These are phyloP conservation scores for Leptogaster cylindrica DNA, from an alignment of 2,888 invertebrate genomes.

Conservation along the genomic window DNA sequence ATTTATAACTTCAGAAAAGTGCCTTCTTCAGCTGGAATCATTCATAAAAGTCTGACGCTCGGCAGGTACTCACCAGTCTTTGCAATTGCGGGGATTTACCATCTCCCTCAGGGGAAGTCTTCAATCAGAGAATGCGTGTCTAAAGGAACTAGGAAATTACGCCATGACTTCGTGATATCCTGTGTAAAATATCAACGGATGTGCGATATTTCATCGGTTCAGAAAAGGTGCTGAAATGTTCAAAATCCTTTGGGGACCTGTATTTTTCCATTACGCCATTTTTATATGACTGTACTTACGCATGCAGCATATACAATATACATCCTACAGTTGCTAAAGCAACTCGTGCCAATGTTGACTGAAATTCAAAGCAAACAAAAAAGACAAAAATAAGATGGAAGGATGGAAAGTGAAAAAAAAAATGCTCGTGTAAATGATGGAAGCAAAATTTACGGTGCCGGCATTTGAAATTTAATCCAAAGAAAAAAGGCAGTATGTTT, in stretches of 20 bases:
- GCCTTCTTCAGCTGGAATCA: constrained; percentile 6
- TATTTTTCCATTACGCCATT: background rate
- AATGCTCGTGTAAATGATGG: too few species aligned
- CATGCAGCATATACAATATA: too few species aligned
- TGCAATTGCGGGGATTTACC: background rate
- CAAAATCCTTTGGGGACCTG: background rate
- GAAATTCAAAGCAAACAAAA: too few species aligned
- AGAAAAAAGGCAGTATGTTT: too few species aligned
- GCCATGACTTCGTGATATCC: background rate
- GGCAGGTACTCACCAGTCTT: background rate
- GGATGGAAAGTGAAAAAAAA: too few species aligned
- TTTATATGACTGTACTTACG: background rate
- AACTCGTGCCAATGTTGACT: too few species aligned
- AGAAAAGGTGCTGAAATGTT: background rate
- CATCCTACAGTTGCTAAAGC: too few species aligned
- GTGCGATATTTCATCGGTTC: background rate
- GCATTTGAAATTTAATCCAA: too few species aligned
- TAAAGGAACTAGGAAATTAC: constrained; percentile 7
- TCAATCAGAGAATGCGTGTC: background rate
- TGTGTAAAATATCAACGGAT: background rate
- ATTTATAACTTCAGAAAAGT: constrained; percentile 6
- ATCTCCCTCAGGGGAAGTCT: background rate
- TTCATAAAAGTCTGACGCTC: constrained; percentile 3
- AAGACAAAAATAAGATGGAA: too few species aligned
- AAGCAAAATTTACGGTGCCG: too few species aligned